Conservation (phyloP, 1,140 invertebrate genomes). For the Neodiprion virginianus region DNA sequence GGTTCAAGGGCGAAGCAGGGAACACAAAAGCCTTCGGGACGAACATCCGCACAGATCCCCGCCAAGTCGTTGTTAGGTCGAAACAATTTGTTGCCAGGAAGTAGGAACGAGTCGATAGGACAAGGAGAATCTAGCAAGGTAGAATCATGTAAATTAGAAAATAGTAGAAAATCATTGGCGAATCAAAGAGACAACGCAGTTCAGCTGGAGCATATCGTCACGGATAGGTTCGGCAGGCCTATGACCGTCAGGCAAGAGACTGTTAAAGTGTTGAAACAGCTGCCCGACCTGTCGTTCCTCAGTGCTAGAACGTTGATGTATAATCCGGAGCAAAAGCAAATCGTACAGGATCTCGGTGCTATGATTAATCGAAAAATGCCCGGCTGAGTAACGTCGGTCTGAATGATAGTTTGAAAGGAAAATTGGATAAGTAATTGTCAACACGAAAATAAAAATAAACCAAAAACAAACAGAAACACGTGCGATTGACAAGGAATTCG, state of each 20-base stretch:
- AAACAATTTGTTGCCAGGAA: conserved; percentile 28
- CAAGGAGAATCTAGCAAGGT: conserved; percentile 24
- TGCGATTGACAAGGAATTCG: too few species aligned
- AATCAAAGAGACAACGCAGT: conserved; percentile 30
- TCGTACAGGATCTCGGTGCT: conserved; percentile 56
- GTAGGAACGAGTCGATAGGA: conserved; percentile 22
- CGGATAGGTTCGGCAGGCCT: conserved; percentile 53
- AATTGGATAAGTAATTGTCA: conserved; percentile 14
- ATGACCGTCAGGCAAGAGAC: conserved; percentile 52
- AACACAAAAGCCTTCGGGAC: conserved; percentile 19
- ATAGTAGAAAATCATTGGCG: conserved; percentile 33
- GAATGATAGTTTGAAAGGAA: conserved; percentile 53
- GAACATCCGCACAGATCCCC: conserved; percentile 18
- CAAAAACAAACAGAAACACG: neutral
- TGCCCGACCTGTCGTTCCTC: conserved; percentile 57
- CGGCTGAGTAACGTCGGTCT: conserved; percentile 62
- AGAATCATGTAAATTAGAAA: conserved; percentile 25
- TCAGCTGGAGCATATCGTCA: conserved; percentile 43
- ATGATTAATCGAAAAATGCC: conserved; percentile 62
- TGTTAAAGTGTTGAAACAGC: conserved; percentile 52
- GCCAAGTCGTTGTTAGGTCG: conserved; percentile 27
- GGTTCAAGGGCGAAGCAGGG: neutral
- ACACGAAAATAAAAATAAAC: neutral
- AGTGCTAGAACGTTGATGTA: conserved; percentile 56
- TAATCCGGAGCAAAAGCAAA: conserved; percentile 56